These are phyloP conservation scores for Poeciliopsis turneri DNA, from an alignment of 2,797 vertebrate genomes.

Conservation along the genomic window DNA sequence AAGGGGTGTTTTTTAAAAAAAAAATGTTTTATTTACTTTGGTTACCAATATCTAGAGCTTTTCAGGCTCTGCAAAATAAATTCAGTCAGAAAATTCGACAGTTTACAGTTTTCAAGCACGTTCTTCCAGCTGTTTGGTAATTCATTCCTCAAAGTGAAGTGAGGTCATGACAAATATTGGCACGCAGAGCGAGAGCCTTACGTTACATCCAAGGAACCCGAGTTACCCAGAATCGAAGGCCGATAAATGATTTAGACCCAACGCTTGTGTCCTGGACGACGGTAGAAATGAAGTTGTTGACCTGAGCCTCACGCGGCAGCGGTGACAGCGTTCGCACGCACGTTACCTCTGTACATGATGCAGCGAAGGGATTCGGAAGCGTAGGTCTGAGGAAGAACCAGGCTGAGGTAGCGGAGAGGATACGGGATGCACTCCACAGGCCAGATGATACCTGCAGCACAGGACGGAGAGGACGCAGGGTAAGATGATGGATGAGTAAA, in stretches of 20 bases:
- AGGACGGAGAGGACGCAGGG: slow-evolving; percentile 21
- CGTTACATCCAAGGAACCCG: slow-evolving; percentile 34
- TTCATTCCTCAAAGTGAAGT: neutral
- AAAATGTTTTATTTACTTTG: neutral
- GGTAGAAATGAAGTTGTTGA: slow-evolving; percentile 14
- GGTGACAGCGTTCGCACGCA: neutral
- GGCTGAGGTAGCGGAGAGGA: slow-evolving; percentile 82
- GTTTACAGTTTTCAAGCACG: neutral
- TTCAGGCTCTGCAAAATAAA: neutral
- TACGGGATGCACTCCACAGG: slow-evolving; percentile 85
- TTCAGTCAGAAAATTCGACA: neutral
- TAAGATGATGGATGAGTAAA: slow-evolving; percentile 26
- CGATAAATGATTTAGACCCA: slow-evolving; percentile 69
- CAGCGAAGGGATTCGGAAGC: slow-evolving; percentile 82
- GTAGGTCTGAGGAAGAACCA: slow-evolving; percentile 83
- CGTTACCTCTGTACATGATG: slow-evolving; percentile 84
- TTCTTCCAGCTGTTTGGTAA: neutral
- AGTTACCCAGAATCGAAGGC: slow-evolving; percentile 35
- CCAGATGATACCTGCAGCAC: slow-evolving; percentile 81
- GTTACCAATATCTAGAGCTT: neutral
- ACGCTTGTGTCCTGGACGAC: neutral
- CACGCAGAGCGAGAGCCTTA: slow-evolving; percentile 23
- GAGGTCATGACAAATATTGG: neutral
- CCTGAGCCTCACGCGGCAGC: slow-evolving; percentile 9
- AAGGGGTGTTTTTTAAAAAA: neutral